Conservation (phyloP, 2,113 vertebrate species). For the Paramisgurnus dabryanus region DNA sequence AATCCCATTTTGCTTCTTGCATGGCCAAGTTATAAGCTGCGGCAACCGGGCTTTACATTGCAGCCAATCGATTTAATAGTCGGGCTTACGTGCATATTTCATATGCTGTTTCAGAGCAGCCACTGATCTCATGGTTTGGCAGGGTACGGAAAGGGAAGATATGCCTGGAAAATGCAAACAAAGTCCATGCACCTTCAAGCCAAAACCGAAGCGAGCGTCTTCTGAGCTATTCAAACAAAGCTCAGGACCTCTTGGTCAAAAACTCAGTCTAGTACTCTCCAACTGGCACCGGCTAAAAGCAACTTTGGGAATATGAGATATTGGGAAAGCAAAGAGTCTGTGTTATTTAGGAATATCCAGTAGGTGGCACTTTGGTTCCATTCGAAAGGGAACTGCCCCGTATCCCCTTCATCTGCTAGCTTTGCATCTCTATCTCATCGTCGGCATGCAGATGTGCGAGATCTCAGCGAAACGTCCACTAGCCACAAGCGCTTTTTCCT, state of each 20-base stretch:
- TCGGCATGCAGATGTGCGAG: slow-evolving; percentile 48
- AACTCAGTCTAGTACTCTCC: slow-evolving; percentile 60
- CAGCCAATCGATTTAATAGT: slow-evolving; percentile 64
- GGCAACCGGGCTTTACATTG: slow-evolving; percentile 34
- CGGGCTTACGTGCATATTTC: slow-evolving; percentile 68
- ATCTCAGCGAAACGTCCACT: slow-evolving; percentile 40
- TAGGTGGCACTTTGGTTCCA: slow-evolving; percentile 81
- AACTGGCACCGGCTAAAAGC: slow-evolving; percentile 71
- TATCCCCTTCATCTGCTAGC: neutral
- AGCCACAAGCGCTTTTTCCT: slow-evolving; percentile 36
- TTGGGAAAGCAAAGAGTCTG: slow-evolving; percentile 55
- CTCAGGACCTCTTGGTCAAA: slow-evolving; percentile 47
- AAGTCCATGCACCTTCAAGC: slow-evolving; percentile 52
- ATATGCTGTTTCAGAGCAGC: slow-evolving; percentile 70
- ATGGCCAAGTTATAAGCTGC: slow-evolving; percentile 31
- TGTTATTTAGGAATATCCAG: slow-evolving; percentile 59
- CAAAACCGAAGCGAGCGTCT: slow-evolving; percentile 48
- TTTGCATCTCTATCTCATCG: slow-evolving; percentile 39
- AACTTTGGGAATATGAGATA: slow-evolving; percentile 31
- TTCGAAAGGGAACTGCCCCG: slow-evolving; percentile 37
- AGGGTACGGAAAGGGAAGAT: slow-evolving; percentile 60
- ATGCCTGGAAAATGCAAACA: slow-evolving; percentile 75
- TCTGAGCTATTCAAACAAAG: slow-evolving; percentile 43
- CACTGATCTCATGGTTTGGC: slow-evolving; percentile 76
- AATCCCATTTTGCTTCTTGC: slow-evolving; percentile 23